phyloP scores from a whole-genome alignment of 2,888 invertebrate genomes.

The Liodrosophila aerea region DNA sequence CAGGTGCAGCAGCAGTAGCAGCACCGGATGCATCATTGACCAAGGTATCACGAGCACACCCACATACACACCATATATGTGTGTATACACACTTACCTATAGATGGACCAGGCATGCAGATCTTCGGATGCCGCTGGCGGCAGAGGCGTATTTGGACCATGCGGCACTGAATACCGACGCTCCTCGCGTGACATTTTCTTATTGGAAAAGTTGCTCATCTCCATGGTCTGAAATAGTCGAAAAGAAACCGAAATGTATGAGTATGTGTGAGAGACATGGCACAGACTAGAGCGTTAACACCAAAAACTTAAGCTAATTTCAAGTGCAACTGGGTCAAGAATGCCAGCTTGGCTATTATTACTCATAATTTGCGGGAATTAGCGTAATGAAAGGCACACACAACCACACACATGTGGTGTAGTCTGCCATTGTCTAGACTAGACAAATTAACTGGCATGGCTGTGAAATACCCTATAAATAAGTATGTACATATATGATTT shows the following conservation, averaged over 20 bases:
- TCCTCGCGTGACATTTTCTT: conserved; percentile 85
- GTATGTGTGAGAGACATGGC: conserved; percentile 19
- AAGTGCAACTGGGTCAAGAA: conserved; percentile 71
- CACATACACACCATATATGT: conserved; percentile 19
- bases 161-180: conserved; percentile 94
- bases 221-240: conserved; percentile 81
- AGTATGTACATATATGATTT: too few relatives aligned
- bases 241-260: conserved; percentile 32
- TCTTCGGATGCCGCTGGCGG: conserved; percentile 94
- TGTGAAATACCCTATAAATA: conserved; percentile 11
- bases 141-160: conserved; percentile 87
- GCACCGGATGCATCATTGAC: conserved; percentile 51
- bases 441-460: background rate
- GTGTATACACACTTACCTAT: conserved; percentile 89
- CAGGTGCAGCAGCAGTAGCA: conserved; percentile 68
- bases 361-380: conserved; percentile 74
- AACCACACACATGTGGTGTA: conserved; percentile 8
- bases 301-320: conserved; percentile 61
- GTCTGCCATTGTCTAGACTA: conserved; percentile 13
- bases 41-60: conserved; percentile 54
- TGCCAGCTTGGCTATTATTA: conserved; percentile 60
- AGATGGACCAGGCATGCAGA: conserved; percentile 97
- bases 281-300: conserved; percentile 40
- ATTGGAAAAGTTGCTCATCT: conserved; percentile 81
- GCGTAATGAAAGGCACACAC: conserved; percentile 63